Evolutionary conservation across 53 echinoderm and acorn worm genomes (phyloP).

Genomic region (Zoroaster sp.): DNA sequence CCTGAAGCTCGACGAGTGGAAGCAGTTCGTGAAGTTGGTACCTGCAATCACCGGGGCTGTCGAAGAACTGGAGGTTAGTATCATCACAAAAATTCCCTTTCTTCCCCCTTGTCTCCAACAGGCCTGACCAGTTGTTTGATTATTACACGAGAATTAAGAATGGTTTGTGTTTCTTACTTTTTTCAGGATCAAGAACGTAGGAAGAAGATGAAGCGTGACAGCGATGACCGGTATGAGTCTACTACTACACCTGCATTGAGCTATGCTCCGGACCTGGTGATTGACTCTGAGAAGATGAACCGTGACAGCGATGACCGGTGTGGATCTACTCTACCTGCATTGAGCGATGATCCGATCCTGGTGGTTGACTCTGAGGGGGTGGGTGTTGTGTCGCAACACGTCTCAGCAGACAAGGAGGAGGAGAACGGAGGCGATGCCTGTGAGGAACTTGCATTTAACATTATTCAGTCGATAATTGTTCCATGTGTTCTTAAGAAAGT

Average conservation of each 20-base stretch:
- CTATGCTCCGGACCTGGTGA: too few relatives aligned
- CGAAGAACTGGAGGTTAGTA: neutral
- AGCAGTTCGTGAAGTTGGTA: neutral
- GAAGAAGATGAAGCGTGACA: neutral
- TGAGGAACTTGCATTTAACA: neutral
- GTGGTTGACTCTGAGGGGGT: too few relatives aligned
- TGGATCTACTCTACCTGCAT: too few relatives aligned
- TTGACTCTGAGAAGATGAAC: too few relatives aligned
- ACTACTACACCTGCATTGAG: too few relatives aligned
- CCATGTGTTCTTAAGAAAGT: neutral
- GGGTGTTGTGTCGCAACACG: too few relatives aligned
- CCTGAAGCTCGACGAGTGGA: neutral
- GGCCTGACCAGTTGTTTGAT: too few relatives aligned
- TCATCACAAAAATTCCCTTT: neutral
- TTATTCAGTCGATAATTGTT: neutral
- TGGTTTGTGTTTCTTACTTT: too few relatives aligned
- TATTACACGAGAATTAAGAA: too few relatives aligned
- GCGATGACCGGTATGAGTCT: neutral
- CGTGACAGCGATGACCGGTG: too few relatives aligned
- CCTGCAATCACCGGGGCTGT: neutral
- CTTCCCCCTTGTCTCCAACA: too few relatives aligned
- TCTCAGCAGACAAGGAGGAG: neutral
- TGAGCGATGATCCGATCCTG: too few relatives aligned
- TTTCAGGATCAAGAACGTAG: neutral
- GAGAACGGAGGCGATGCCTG: neutral